A percentile compares a stretch with the other conserved stretches of the same genome.
These are phyloP conservation scores for Elgaria multicarinata DNA, from an alignment of 2,113 vertebrate genomes.

Conservation along the genomic window DNA sequence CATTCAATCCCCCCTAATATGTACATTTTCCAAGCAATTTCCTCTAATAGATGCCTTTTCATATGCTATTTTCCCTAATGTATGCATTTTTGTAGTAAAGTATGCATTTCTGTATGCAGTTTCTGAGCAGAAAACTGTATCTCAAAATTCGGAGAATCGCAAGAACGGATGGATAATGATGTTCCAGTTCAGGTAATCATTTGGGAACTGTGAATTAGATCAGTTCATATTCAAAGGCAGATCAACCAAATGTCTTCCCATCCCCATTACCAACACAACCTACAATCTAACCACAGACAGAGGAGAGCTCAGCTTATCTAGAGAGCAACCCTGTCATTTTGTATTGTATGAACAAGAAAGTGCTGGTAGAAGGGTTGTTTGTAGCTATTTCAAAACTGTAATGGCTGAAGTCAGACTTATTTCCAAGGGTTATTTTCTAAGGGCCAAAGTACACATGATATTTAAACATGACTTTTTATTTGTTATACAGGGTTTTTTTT, in stretches of 20 bases:
- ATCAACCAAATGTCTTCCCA: too few relatives aligned
- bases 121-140: not conserved
- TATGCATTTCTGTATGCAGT: not conserved
- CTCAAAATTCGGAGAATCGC: not conserved
- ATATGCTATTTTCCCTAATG: not conserved
- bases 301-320: not conserved
- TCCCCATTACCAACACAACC: too few relatives aligned
- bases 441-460: too few relatives aligned
- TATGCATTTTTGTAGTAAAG: not conserved
- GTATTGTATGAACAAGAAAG: too few relatives aligned
- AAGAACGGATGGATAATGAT: not conserved
- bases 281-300: not conserved
- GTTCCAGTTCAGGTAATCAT: not conserved
- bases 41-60: not conserved
- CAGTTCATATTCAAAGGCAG: not conserved
- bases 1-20: not conserved
- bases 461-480: too few relatives aligned
- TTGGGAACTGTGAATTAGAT: not conserved
- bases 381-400: too few relatives aligned
- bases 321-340: too few relatives aligned
- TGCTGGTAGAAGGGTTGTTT: too few relatives aligned
- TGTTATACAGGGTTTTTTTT: too few relatives aligned
- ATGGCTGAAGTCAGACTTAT: too few relatives aligned
- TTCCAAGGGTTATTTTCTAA: too few relatives aligned
- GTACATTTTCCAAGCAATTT: not conserved